Evolutionary conservation across 2,888 invertebrate species (phyloP).

Genomic region (Portevinia maculata): DNA sequence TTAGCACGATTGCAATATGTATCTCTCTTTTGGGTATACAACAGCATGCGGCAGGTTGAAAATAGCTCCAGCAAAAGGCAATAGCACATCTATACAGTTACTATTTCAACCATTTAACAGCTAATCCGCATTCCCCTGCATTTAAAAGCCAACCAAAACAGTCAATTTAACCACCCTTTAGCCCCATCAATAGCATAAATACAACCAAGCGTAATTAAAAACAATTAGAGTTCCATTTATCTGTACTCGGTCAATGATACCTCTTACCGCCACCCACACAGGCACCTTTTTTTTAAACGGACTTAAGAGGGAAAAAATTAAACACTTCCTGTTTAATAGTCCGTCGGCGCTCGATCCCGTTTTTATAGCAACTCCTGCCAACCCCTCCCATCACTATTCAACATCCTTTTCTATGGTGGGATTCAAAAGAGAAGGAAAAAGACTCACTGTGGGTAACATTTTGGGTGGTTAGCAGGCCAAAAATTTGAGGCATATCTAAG

Average conservation of each 20-base stretch:
- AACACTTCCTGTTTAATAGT: constrained; percentile 69
- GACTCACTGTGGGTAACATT: background rate
- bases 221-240: constrained; percentile 66
- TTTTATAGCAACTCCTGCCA: constrained; percentile 42
- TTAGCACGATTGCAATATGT: too few species aligned
- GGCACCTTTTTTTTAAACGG: constrained; percentile 36
- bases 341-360: constrained; percentile 55
- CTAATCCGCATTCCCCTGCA: constrained; percentile 19
- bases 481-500: constrained; percentile 3
- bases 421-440: constrained; percentile 26
- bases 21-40: too few species aligned
- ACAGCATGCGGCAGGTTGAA: too few species aligned
- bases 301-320: constrained; percentile 51
- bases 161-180: constrained; percentile 47
- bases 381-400: constrained; percentile 25
- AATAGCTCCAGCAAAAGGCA: background rate
- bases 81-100: background rate
- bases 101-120: constrained; percentile 11
- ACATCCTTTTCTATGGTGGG: constrained; percentile 46
- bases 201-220: constrained; percentile 56
- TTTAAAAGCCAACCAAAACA: constrained; percentile 36
- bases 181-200: constrained; percentile 60
- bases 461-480: background rate
- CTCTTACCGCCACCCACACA: constrained; percentile 21
- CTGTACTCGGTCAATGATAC: constrained; percentile 66